These are phyloP conservation scores for Cheilinus undulatus DNA, from an alignment of 2,113 vertebrate species.

Conservation along the genomic window DNA sequence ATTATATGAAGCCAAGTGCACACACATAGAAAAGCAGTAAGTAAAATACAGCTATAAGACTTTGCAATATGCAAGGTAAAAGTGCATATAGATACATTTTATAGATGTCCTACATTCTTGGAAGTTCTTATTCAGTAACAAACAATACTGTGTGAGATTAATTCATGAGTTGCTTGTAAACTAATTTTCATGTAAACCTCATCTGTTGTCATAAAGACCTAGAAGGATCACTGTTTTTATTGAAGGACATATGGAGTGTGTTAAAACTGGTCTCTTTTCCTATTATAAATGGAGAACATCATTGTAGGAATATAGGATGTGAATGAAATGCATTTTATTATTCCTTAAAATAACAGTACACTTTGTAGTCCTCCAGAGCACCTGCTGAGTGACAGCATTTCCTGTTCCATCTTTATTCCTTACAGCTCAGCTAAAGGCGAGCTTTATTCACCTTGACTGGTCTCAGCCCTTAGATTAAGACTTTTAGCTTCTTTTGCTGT, in stretches of 20 bases:
- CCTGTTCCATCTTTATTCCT: too few species aligned
- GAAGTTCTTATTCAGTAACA: background rate
- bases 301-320: too few species aligned
- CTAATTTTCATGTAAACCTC: background rate
- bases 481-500: too few species aligned
- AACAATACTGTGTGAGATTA: background rate
- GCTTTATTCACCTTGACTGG: too few species aligned
- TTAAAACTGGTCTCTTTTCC: too few species aligned
- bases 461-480: too few species aligned
- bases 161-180: background rate
- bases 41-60: background rate
- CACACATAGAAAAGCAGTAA: background rate
- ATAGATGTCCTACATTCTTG: background rate
- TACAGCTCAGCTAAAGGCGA: too few species aligned
- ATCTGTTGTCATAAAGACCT: background rate
- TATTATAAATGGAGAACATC: too few species aligned
- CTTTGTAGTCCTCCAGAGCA: too few species aligned
- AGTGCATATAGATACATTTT: background rate
- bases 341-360: too few species aligned
- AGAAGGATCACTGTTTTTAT: background rate
- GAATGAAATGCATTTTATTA: too few species aligned
- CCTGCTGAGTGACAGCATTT: too few species aligned
- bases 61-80: constrained; percentile 18
- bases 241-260: background rate
- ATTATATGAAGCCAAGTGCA: background rate